phyloP scores from a whole-genome alignment of 2,888 invertebrate species.

The Xestia xanthographa region DNA sequence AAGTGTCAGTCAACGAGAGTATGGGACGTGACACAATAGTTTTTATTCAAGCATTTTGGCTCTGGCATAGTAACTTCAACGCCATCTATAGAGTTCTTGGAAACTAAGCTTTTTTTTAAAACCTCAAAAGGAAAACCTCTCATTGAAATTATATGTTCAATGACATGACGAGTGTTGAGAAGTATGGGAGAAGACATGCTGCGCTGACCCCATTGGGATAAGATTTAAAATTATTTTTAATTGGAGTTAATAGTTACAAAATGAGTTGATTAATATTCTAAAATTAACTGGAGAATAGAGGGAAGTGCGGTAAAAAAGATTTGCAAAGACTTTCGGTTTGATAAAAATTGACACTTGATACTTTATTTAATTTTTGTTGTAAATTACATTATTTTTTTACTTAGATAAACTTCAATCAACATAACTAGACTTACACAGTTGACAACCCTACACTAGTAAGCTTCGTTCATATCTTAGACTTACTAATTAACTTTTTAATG shows the following conservation, averaged over 20 bases:
- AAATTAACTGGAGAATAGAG: neutral
- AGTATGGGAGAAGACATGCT: neutral
- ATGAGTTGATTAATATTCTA: neutral
- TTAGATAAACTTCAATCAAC: neutral
- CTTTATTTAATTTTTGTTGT: neutral
- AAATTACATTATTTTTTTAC: neutral
- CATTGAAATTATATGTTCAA: neutral
- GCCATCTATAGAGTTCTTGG: too few species aligned
- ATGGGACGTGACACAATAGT: too few species aligned
- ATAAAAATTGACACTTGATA: neutral
- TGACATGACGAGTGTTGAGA: neutral
- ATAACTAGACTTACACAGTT: neutral
- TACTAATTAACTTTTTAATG: conserved; percentile 58
- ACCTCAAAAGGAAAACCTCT: too few species aligned
- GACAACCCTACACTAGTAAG: conserved; percentile 53
- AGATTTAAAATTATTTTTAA: neutral
- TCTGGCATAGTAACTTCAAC: too few species aligned
- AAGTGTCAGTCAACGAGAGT: too few species aligned
- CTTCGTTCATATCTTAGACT: conserved; percentile 52
- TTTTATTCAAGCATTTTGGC: too few species aligned
- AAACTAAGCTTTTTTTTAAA: too few species aligned
- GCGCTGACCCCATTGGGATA: too few species aligned
- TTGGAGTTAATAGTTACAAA: neutral
- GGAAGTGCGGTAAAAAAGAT: neutral
- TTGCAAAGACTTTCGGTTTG: neutral